Evolutionary conservation across 2,113 vertebrate species (phyloP), one percentile per base, ranked within the genome.

Genomic region (Delphinus delphis): DNA sequence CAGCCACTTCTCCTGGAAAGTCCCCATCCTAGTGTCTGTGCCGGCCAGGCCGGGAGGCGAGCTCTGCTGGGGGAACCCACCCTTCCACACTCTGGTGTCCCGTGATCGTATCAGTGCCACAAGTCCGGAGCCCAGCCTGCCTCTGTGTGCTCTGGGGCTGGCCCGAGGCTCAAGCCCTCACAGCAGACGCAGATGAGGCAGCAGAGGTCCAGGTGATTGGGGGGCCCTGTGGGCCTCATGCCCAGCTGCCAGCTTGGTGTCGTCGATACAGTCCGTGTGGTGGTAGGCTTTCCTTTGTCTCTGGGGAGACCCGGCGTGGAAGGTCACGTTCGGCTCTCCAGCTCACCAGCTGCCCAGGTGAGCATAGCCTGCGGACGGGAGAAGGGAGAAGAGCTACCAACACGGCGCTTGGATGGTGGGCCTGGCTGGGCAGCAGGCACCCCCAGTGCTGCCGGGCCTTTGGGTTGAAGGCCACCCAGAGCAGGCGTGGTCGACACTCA

Each of bases 41-140:
- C 62, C 15, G 12, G 47, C 71, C 33, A 6, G 62, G 53, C 53
- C 0, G 0, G 18, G 6, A 71, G 9, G 17, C 18, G 20, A 33
- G 50, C 41, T 77, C 6, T 2, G 0, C 44, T 0, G 15, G 10
- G n/a, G 62, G 44, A 6, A 0, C 71, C 84, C 9, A 8, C 47
- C 44, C 6, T 1, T 26, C 21, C 25, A 9, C 62, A 41, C 62
- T 38, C 65, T 18, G 38, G 20, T 6, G 9, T 21, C 50, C 73
- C 0, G 0, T n/a, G 14, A 41, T 14, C 28, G 0, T 8, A 0
- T 53, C 28, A 0, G 7, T 17, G 11, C n/a, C 6, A 0, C 1
- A 2, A 1, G 1, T 50, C 84, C 7, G 33, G 67, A 26, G 15
- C 73, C n/a, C 47, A 13, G 21, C 14, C 41, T 8, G 28, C 38